phyloP scores from a whole-genome alignment of 2,888 invertebrate genomes.

The Protophormia terraenovae region DNA sequence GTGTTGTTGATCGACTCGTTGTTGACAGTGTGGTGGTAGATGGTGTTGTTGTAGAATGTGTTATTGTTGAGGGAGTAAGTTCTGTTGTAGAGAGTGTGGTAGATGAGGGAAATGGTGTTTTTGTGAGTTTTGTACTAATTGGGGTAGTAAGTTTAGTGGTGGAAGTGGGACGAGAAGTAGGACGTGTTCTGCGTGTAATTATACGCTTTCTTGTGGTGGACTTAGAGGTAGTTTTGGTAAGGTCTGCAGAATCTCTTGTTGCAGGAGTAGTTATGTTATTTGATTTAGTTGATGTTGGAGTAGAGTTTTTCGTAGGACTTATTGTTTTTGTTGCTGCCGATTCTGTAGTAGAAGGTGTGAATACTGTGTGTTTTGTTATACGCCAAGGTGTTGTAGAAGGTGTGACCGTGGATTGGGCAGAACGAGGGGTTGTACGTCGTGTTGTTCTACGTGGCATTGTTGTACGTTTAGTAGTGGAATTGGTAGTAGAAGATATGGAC shows the following conservation, averaged over 20 bases:
- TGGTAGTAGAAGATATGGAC: neutral
- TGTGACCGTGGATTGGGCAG: no score
- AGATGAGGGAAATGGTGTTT: neutral
- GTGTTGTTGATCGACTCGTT: neutral
- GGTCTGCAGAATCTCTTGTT: neutral
- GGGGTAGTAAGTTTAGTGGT: neutral
- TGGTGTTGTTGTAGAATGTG: neutral
- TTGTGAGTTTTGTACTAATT: neutral
- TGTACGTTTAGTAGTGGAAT: no score
- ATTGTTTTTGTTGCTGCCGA: no score
- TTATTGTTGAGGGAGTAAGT: neutral
- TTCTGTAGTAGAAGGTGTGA: neutral
- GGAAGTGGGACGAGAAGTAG: neutral
- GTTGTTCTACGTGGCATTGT: no score
- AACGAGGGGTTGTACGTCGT: neutral
- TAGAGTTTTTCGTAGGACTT: neutral
- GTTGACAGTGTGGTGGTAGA: neutral
- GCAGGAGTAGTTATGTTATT: neutral
- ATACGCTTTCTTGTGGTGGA: no score
- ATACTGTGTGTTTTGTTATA: no score
- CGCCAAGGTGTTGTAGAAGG: neutral
- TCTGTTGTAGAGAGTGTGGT: neutral
- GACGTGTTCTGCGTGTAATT: no score
- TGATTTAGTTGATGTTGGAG: no score
- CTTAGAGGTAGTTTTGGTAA: neutral